Evolutionary conservation across 2,888 invertebrate species (phyloP), one percentile per base, ranked within the genome.

Genomic region (Saturnia japonica): DNA sequence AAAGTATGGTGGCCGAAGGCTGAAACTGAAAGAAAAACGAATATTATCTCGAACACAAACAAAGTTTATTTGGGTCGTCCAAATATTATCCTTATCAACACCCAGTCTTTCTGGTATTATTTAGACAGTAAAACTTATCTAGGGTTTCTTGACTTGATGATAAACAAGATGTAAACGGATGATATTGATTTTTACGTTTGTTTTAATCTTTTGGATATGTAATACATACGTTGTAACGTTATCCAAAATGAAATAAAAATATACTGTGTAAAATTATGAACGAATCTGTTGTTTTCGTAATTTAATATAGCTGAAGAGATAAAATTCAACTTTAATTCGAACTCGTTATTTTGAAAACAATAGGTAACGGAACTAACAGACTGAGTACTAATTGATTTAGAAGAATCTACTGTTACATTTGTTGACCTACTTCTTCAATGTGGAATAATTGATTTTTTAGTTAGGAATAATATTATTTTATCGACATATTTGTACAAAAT

Each of bases 11-110:
- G 25, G 12, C n/a, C n/a, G n/a, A n/a, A 12, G 14, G 3, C 11
- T 6, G 28, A 57, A 11, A 14, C 25, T 25, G 25, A 57, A 25
- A 22, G 25, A 28, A 57, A 54, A 54, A 28, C 9, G 11, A 57
- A 57, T 57, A 57, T 57, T 28, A 57, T 57, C 12, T 57, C 57
- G 25, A 57, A 57, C 25, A 25, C 11, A 9, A 25, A 57, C 57
- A 57, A 57, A 57, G 57, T 57, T 57, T 25, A 57, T 57, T 57
- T 4, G 57, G 57, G 57, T 25, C 57, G 57, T 57, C 25, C 57
- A 57, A 57, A 57, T 57, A 25, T 57, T 57, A 25, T 57, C 22
- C 25, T 57, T 57, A 22, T 57, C 16, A 57, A 57, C 25, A 57
- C 28, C 19, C 57, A 57, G 25, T 57, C 14, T 57, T 57, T 57